Conservation (phyloP, 2,113 vertebrate genomes). For the Hemicordylus capensis region DNA sequence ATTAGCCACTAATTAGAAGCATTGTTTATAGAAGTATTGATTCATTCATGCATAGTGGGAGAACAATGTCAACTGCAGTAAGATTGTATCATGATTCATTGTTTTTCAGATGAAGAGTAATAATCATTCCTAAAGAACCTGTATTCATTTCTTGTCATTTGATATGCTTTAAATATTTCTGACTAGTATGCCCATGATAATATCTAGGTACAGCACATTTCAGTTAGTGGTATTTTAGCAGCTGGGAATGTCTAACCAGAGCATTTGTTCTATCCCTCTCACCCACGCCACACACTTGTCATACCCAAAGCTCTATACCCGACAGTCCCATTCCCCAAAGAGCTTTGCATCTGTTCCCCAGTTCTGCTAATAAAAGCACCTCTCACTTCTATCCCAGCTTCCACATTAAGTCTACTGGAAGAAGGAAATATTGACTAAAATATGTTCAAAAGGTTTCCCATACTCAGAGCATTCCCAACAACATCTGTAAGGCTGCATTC, state of each 20-base stretch:
- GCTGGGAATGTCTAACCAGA: no score
- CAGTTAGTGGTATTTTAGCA: neutral
- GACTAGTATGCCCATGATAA: neutral
- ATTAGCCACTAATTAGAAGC: conserved; percentile 57
- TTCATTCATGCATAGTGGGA: conserved; percentile 28
- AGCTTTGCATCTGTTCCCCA: neutral
- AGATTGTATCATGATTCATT: conserved; percentile 35
- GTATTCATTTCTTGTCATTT: neutral
- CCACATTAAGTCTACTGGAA: neutral
- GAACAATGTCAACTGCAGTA: conserved; percentile 33
- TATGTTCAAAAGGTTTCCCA: no score
- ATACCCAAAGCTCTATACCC: neutral
- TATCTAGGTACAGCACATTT: neutral
- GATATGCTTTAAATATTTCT: neutral
- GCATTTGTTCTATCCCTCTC: neutral
- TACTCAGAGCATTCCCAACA: neutral
- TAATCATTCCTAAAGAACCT: neutral
- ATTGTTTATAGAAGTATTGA: conserved; percentile 57
- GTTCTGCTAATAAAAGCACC: neutral
- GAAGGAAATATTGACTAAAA: neutral
- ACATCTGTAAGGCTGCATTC: neutral
- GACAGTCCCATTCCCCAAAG: neutral
- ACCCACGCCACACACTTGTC: neutral
- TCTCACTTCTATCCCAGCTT: neutral
- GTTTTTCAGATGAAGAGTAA: conserved; percentile 28